Evolutionary conservation across 2,888 invertebrate species (phyloP).

Genomic region (Drosophila stalkeri): DNA sequence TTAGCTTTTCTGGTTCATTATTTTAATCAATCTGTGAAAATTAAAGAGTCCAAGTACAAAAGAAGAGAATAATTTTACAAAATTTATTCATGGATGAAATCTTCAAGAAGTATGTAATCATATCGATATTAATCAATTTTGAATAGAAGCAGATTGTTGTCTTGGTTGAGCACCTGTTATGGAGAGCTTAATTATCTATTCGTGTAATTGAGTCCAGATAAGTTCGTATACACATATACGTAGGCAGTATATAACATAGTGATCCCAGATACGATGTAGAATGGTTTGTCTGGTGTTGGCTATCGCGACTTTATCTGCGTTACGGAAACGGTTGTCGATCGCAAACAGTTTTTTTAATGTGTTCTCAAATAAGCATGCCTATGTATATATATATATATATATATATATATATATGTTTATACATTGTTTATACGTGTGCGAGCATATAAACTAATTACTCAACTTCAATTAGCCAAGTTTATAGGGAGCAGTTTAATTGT

Average conservation of each 20-base stretch:
- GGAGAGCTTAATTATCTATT: background rate
- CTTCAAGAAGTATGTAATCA: background rate
- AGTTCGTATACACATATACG: background rate
- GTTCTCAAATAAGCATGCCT: background rate
- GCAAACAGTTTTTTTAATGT: constrained; percentile 25
- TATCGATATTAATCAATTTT: background rate
- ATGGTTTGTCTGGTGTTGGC: background rate
- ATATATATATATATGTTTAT: background rate
- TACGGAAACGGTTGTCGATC: constrained; percentile 25
- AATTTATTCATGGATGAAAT: too few species aligned
- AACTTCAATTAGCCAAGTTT: constrained; percentile 20
- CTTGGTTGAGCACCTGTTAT: background rate
- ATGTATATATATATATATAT: background rate
- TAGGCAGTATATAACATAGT: background rate
- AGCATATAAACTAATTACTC: constrained; percentile 19
- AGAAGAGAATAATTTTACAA: too few species aligned
- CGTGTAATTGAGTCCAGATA: constrained; percentile 20
- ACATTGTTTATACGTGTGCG: background rate
- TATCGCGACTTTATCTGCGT: constrained; percentile 40
- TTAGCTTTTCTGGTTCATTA: too few species aligned
- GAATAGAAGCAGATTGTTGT: background rate
- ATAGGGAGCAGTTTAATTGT: constrained; percentile 10
- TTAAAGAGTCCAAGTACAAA: too few species aligned
- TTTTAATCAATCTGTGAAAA: too few species aligned
- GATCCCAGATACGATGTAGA: constrained; percentile 3